Evolutionary conservation across 2,113 vertebrate species (phyloP).

Genomic region (Tyrannus savana): DNA sequence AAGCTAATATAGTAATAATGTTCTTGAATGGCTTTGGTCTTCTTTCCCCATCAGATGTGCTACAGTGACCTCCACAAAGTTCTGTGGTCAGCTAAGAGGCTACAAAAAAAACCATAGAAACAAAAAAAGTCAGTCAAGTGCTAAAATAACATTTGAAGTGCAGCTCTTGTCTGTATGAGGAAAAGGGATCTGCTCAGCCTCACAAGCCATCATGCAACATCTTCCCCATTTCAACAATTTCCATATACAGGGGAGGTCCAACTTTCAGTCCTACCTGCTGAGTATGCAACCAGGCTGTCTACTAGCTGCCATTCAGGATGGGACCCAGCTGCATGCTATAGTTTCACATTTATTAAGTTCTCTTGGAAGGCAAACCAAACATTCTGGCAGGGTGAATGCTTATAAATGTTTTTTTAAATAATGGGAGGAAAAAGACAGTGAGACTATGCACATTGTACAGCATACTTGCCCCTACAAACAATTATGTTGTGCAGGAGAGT

Average conservation of each 20-base stretch:
- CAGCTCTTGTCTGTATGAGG: neutral
- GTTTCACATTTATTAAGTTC: neutral
- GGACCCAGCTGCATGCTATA: neutral
- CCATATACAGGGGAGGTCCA: neutral
- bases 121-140: neutral
- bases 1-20: neutral
- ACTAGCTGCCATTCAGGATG: neutral
- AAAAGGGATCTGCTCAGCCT: neutral
- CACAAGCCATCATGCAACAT: neutral
- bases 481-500: neutral
- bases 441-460: neutral
- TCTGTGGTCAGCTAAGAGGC: neutral
- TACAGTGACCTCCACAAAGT: neutral
- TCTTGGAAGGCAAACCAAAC: neutral
- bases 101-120: neutral
- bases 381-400: neutral
- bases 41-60: neutral
- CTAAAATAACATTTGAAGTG: neutral
- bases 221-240: neutral
- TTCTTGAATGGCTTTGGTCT: neutral
- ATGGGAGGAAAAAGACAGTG: neutral
- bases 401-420: neutral
- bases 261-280: neutral
- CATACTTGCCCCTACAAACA: neutral
- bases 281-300: neutral